Conservation (phyloP, 2,888 invertebrate genomes). For the Hydrotaea cyrtoneurina region DNA sequence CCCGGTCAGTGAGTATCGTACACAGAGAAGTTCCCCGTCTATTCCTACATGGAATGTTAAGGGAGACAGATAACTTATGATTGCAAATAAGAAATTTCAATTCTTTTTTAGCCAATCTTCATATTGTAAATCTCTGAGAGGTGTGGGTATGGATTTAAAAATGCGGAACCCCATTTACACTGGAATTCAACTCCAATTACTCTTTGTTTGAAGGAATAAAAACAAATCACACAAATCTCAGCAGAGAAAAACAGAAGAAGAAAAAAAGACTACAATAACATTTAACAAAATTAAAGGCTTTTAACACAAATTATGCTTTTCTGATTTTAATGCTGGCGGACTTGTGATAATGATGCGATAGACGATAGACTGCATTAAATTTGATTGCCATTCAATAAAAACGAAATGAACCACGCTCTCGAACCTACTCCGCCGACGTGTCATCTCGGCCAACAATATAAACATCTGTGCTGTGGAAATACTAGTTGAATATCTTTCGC, state of each 20-base stretch:
- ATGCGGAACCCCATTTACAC: no score
- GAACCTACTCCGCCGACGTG: no score
- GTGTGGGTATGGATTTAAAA: no score
- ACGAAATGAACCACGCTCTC: conserved; percentile 31
- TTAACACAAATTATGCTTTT: conserved; percentile 40
- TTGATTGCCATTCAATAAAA: conserved; percentile 63
- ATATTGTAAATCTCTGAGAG: no score
- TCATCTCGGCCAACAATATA: background rate
- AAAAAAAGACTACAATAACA: conserved; percentile 20
- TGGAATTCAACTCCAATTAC: no score
- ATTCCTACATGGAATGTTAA: no score
- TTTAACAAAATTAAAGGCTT: conserved; percentile 48
- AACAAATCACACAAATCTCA: background rate
- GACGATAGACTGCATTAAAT: conserved; percentile 47
- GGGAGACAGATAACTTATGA: no score
- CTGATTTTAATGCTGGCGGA: conserved; percentile 37
- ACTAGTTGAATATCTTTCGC: background rate
- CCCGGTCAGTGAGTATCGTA: no score
- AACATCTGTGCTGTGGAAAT: conserved; percentile 18
- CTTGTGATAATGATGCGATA: conserved; percentile 56
- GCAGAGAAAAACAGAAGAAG: background rate
- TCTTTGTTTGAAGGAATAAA: background rate
- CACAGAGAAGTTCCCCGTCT: no score
- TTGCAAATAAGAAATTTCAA: no score
- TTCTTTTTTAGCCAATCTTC: no score